Evolutionary conservation across 2,888 invertebrate genomes (phyloP), one percentile per base, ranked within the genome.

Genomic region (Caenorhabditis doughertyi): DNA sequence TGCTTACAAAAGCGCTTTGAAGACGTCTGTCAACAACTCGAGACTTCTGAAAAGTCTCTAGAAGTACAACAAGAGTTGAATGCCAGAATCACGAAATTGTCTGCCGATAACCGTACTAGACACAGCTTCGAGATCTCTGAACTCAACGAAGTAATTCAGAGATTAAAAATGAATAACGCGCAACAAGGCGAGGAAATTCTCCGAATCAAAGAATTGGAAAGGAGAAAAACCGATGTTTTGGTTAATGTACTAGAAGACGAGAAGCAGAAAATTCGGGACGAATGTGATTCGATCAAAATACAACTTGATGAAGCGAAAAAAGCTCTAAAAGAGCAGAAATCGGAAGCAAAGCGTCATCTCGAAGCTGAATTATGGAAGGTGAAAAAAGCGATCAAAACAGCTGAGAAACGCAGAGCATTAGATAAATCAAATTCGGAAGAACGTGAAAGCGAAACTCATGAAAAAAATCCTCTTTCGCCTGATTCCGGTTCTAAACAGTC

Each of bases 181-280:
- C 11, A 51, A 25, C 35, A 42, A 16, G 25, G 39, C 11, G n/a
- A 60, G 9, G 71, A 71, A 25, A 35, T 71, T 13, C 9, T 7
- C 1, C 56, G 60, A 18, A 51, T 60, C n/a, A 35, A 60, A 27
- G 49, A 32, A 21, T 16, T 71, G 18, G 71, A 71, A 18, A 21
- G 47, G 5, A 58, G 29, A 16, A 71, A 71, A n/a, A 35, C 32
- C 9, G 71, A 71, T n/a, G 60, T 71, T 21, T 18, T 71, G 3
- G 51, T 71, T 3, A 32, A 13, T 2, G 3, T 51, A 27, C 16
- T 51, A 11, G 71, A 71, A 18, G 71, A 71, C 23, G 71, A 71
- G 27, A 71, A 71, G 27, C 25, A 47, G 23, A 9, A 13, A 7
- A 49, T 71, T n/a, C 71, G 60, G 2, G 49, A 60, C 3, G 27